These are phyloP conservation scores for Himalopsyche japonica DNA, from an alignment of 2,888 invertebrate genomes.

Conservation along the genomic window DNA sequence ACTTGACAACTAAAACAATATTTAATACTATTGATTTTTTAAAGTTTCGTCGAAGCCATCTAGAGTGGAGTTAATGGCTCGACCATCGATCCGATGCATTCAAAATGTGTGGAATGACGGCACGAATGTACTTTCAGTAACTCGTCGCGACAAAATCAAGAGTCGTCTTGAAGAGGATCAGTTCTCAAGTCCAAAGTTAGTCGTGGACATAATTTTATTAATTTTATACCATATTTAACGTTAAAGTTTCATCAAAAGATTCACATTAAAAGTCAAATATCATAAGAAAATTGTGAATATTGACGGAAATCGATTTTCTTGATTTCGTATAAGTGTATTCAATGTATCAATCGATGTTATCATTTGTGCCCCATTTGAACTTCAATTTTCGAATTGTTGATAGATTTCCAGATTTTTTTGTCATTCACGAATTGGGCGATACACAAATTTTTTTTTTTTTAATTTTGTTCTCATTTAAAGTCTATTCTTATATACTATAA, in stretches of 20 bases:
- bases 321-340: not conserved
- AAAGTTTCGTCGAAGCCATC: not conserved
- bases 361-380: no score
- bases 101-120: constrained; percentile 60
- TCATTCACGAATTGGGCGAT: no score
- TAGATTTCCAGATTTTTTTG: no score
- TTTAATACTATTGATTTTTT: not conserved
- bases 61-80: constrained; percentile 58
- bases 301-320: not conserved
- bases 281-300: not conserved
- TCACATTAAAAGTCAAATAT: no score
- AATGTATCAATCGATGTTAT: not conserved
- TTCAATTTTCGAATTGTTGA: no score
- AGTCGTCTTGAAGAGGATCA: constrained; percentile 61
- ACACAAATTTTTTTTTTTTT: no score
- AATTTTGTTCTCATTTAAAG: no score
- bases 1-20: no score
- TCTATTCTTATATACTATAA: no score
- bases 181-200: constrained; percentile 58
- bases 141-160: constrained; percentile 58
- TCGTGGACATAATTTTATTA: not conserved
- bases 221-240: no score
- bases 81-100: constrained; percentile 57
- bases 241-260: no score
- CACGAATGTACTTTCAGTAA: constrained; percentile 53